Evolutionary conservation across 1,140 invertebrate species (phyloP).

Genomic region (Drosophila kanapiae): DNA sequence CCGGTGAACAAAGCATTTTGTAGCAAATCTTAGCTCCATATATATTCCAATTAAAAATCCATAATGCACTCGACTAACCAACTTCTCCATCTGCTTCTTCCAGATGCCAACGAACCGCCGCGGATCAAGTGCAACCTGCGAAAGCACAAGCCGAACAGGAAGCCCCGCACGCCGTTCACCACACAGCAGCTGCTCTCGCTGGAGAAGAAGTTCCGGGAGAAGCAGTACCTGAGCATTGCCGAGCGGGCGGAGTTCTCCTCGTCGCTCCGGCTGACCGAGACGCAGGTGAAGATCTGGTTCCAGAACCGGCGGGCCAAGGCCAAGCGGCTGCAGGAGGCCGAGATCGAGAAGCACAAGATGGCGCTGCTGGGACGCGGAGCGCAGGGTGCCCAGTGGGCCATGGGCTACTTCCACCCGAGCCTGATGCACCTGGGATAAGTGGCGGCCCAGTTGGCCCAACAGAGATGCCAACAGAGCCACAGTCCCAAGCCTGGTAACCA

Average conservation of each 20-base stretch:
- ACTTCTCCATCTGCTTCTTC: slow-evolving; percentile 27
- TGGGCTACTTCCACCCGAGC: slow-evolving; percentile 85
- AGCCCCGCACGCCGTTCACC: slow-evolving; percentile 98
- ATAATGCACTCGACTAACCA: slow-evolving; percentile 21
- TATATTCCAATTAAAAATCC: background rate
- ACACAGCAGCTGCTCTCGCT: slow-evolving; percentile 97
- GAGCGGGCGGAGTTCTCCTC: slow-evolving; percentile 98
- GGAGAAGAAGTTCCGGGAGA: slow-evolving; percentile 98
- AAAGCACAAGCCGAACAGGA: slow-evolving; percentile 96
- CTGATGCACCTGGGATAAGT: slow-evolving; percentile 85
- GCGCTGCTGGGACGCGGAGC: slow-evolving; percentile 87
- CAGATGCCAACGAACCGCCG: slow-evolving; percentile 88
- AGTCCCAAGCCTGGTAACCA: slow-evolving; percentile 68
- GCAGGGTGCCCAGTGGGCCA: slow-evolving; percentile 83
- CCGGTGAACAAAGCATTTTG: background rate
- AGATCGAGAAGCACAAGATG: slow-evolving; percentile 95
- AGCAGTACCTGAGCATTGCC: slow-evolving; percentile 98
- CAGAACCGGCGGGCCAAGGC: slow-evolving; percentile 98
- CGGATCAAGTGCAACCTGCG: slow-evolving; percentile 96
- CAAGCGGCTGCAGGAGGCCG: slow-evolving; percentile 97
- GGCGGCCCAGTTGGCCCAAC: slow-evolving; percentile 69
- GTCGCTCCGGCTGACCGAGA: slow-evolving; percentile 97
- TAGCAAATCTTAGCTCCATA: background rate
- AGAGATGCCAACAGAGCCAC: slow-evolving; percentile 20
- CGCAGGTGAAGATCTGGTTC: slow-evolving; percentile 99